Conservation (phyloP, 2,797 vertebrate species). For the Pitangus sulphuratus region DNA sequence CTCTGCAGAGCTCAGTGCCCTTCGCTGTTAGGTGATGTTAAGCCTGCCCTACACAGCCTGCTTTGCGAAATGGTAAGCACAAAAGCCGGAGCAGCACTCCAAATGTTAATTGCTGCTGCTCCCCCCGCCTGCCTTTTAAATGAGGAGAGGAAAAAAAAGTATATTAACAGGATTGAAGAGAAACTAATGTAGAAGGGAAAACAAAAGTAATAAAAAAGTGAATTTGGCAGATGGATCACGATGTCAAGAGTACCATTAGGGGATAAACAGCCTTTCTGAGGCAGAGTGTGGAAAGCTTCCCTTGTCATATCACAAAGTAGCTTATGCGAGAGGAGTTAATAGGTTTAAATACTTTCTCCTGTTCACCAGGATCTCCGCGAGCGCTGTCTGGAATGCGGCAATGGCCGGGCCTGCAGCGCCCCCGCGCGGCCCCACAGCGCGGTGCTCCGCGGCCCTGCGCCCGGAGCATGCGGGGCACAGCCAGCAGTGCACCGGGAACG, state of each 20-base stretch:
- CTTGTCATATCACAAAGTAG: rapidly evolving
- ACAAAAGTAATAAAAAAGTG: no score
- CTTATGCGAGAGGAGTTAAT: rapidly evolving
- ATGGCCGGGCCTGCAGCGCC: constrained; percentile 1
- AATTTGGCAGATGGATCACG: neutral
- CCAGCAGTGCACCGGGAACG: neutral
- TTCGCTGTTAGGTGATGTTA: neutral
- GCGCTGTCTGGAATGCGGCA: neutral
- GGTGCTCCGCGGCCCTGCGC: neutral
- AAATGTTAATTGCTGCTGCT: neutral
- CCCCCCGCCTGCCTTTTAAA: neutral
- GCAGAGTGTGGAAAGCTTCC: neutral
- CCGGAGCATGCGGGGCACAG: neutral
- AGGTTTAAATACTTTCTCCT: rapidly evolving
- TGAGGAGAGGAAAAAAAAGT: rapidly evolving
- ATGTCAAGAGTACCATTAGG: neutral
- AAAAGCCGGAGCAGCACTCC: neutral
- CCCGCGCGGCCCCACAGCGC: neutral
- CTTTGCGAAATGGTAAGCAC: neutral
- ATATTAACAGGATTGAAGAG: neutral
- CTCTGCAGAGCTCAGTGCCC: neutral
- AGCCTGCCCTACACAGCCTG: neutral
- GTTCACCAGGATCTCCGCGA: rapidly evolving
- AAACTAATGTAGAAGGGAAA: neutral
- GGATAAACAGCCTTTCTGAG: neutral